Percentiles rank a stretch among this genome's conserved stretches.
These are phyloP conservation scores for Microctenopoma lineatum DNA, from an alignment of 2,797 vertebrate species.

Conservation along the genomic window DNA sequence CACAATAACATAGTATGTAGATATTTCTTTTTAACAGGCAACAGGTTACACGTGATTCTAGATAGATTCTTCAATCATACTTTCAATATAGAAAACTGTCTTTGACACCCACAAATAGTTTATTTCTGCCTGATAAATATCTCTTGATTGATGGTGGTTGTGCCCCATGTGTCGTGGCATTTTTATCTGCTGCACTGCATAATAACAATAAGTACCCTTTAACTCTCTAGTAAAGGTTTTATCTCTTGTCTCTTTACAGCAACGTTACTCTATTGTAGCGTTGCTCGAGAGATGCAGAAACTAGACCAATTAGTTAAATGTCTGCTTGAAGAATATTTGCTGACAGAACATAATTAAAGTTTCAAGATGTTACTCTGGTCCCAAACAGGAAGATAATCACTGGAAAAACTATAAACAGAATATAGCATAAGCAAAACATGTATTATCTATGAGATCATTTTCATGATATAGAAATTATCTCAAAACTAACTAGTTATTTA, in stretches of 20 bases:
- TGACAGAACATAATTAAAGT: constrained; percentile 31
- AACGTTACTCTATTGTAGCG: constrained; percentile 4
- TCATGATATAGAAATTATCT: background rate
- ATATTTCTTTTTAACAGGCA: constrained; percentile 13
- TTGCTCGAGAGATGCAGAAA: constrained; percentile 16
- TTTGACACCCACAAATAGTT: constrained; percentile 15
- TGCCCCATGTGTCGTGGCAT: constrained; percentile 42
- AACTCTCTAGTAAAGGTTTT: constrained; percentile 24
- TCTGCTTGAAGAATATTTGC: constrained; percentile 23
- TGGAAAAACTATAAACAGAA: background rate
- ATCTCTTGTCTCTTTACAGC: constrained; percentile 19
- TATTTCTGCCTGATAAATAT: constrained; percentile 38
- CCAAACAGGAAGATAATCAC: constrained; percentile 1
- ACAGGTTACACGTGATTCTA: constrained; percentile 24
- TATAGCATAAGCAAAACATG: background rate
- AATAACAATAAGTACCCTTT: constrained; percentile 42
- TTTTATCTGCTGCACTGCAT: constrained; percentile 52
- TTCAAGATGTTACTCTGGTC: constrained; percentile 8
- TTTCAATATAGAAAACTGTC: constrained; percentile 1
- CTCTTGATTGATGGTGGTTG: constrained; percentile 44
- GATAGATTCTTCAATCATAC: background rate
- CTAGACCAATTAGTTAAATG: constrained; percentile 34
- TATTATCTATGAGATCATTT: background rate
- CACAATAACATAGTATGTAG: background rate
- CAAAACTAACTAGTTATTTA: background rate